Evolutionary conservation across 2,113 vertebrate species (phyloP).

Genomic region (Lamprologus callipterus): DNA sequence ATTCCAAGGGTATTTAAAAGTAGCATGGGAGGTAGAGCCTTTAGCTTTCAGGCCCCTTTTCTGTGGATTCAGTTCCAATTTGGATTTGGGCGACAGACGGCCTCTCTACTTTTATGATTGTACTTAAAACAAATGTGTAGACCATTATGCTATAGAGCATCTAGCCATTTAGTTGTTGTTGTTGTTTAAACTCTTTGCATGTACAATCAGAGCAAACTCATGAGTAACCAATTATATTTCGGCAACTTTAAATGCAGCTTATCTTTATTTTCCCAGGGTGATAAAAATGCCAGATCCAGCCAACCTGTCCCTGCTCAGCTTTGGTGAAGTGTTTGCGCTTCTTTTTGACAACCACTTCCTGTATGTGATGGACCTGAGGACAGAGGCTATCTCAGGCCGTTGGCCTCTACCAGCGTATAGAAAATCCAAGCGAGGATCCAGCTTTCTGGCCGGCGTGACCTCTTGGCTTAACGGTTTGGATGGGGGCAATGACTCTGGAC

Average conservation of each 20-base stretch:
- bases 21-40: not conserved
- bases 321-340: slow-evolving; percentile 91
- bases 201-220: not conserved
- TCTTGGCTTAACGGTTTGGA: slow-evolving; percentile 94
- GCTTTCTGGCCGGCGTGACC: slow-evolving; percentile 91
- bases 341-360: slow-evolving; percentile 94
- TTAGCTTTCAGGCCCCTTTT: not conserved
- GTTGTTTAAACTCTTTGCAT: not conserved
- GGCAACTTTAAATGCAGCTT: not conserved
- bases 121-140: not conserved
- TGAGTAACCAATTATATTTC: not conserved
- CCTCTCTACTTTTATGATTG: not conserved
- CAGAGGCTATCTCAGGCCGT: slow-evolving; percentile 87
- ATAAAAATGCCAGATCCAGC: slow-evolving; percentile 88
- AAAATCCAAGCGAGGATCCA: slow-evolving; percentile 96
- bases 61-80: not conserved
- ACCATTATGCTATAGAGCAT: not conserved
- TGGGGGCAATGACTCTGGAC: slow-evolving; percentile 86
- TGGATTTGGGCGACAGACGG: not conserved
- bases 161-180: not conserved
- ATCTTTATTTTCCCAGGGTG: slow-evolving; percentile 74
- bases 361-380: slow-evolving; percentile 96
- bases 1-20: not conserved
- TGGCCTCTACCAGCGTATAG: slow-evolving; percentile 96
- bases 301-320: slow-evolving; percentile 90